These are phyloP conservation scores for Rhyacophila evoluta DNA, from an alignment of 2,888 invertebrate species.

Conservation along the genomic window DNA sequence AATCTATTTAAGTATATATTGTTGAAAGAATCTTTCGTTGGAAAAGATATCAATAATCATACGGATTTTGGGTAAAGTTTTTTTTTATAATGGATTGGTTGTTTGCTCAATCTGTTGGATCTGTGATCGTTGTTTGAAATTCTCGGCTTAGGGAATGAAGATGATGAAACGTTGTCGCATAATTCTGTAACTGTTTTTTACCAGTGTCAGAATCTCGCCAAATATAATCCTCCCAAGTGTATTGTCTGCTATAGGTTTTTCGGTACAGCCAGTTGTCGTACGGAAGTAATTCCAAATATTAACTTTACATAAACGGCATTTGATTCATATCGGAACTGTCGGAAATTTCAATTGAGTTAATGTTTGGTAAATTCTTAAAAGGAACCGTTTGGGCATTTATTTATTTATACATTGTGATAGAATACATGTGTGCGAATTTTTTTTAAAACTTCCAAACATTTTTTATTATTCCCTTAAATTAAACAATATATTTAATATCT, in stretches of 20 bases:
- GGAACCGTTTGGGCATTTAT: conserved; percentile 7
- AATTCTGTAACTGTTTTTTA: too few species aligned
- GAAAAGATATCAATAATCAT: too few species aligned
- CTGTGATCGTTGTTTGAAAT: too few species aligned
- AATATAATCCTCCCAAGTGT: background rate
- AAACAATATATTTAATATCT: background rate
- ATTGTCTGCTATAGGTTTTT: background rate
- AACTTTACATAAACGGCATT: background rate
- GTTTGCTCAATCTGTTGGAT: too few species aligned
- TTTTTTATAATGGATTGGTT: too few species aligned
- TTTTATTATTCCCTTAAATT: background rate
- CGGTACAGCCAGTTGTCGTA: background rate
- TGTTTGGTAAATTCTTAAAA: background rate
- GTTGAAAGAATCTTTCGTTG: too few species aligned
- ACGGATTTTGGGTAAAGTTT: too few species aligned
- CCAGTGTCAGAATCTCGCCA: too few species aligned
- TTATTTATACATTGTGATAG: conserved; percentile 10
- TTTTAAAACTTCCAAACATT: background rate
- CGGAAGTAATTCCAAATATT: background rate
- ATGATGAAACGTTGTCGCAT: too few species aligned
- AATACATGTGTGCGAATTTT: background rate
- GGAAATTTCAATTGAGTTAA: background rate
- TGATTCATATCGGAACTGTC: background rate
- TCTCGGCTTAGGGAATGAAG: too few species aligned
- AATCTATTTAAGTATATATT: too few species aligned